phyloP scores from a whole-genome alignment of 2,113 vertebrate genomes.

The Tachuris rubrigastra region DNA sequence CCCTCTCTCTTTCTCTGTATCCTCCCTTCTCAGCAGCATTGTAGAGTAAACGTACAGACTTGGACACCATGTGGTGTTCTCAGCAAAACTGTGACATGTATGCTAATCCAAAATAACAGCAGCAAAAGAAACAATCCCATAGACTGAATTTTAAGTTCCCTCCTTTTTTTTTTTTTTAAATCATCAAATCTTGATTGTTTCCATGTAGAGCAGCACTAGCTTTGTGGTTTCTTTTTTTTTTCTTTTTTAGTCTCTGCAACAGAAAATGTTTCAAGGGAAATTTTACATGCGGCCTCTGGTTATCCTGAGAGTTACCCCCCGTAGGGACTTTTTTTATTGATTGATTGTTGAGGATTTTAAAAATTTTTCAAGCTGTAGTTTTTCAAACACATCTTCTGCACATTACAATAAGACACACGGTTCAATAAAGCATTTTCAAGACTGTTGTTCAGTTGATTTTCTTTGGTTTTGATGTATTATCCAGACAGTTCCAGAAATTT shows the following conservation, averaged over 20 bases:
- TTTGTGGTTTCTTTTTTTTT: background rate
- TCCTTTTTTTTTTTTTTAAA: background rate
- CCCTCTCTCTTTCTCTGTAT: slow-evolving; percentile 47
- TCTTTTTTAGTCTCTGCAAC: slow-evolving; percentile 60
- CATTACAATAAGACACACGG: slow-evolving; percentile 77
- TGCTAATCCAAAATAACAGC: slow-evolving; percentile 59
- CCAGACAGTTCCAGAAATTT: background rate
- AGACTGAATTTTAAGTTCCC: slow-evolving; percentile 25
- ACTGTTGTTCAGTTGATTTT: slow-evolving; percentile 81
- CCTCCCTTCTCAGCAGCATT: slow-evolving; percentile 54
- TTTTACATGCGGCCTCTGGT: slow-evolving; percentile 58
- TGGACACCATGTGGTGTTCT: slow-evolving; percentile 59
- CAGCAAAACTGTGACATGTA: slow-evolving; percentile 68
- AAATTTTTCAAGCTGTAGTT: slow-evolving; percentile 80
- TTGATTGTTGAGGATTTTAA: slow-evolving; percentile 77
- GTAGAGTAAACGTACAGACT: slow-evolving; percentile 62
- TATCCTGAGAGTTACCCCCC: slow-evolving; percentile 59
- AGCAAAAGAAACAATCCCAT: slow-evolving; percentile 30
- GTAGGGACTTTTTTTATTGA: slow-evolving; percentile 63
- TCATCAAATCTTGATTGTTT: slow-evolving; percentile 42
- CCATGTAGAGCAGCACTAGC: slow-evolving; percentile 10
- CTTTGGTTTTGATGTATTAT: slow-evolving; percentile 64
- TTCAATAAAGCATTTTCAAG: slow-evolving; percentile 89
- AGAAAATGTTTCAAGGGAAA: slow-evolving; percentile 54
- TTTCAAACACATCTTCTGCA: slow-evolving; percentile 81